Conservation (phyloP, 2,888 invertebrate genomes). For the Rotaria socialis region DNA sequence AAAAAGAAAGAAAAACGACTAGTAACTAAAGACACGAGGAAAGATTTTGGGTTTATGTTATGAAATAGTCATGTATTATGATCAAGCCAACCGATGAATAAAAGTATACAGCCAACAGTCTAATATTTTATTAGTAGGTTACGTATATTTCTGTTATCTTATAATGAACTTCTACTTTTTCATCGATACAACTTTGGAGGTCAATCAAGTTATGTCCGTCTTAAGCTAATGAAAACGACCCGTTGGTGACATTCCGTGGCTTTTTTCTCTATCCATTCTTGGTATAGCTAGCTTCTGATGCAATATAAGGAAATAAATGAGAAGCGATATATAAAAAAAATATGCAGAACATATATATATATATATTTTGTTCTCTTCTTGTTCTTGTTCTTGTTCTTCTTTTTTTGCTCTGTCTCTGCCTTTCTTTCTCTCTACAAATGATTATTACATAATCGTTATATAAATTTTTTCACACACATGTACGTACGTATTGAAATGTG, state of each 20-base stretch:
- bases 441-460: constrained; percentile 19
- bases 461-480: neutral
- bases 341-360: neutral
- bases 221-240: neutral
- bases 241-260: neutral
- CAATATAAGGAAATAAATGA: neutral
- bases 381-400: neutral
- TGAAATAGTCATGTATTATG: neutral
- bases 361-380: constrained; percentile 17
- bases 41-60: neutral
- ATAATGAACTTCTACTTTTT: neutral
- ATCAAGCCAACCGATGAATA: neutral
- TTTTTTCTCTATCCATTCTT: neutral
- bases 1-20: neutral
- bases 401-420: neutral
- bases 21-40: neutral
- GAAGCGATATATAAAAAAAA: constrained; percentile 1
- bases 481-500: neutral
- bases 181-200: neutral
- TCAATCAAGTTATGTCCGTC: neutral
- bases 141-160: neutral
- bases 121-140: neutral
- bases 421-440: neutral
- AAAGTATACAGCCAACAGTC: neutral
- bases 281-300: neutral